These are phyloP conservation scores for Lampris incognitus DNA, from an alignment of 2,113 vertebrate genomes.

Conservation along the genomic window DNA sequence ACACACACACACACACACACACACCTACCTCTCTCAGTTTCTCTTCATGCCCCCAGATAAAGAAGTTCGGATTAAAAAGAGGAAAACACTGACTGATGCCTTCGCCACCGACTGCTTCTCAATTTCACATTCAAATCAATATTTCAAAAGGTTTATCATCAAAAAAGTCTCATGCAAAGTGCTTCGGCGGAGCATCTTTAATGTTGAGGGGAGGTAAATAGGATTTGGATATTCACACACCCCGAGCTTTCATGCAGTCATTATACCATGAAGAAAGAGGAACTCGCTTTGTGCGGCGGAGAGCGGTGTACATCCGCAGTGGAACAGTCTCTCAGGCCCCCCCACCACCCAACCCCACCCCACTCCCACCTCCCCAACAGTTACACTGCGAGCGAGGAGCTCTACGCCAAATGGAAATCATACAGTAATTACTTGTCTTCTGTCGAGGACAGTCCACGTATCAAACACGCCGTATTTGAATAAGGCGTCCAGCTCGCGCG, in stretches of 20 bases:
- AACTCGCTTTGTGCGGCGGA: slow-evolving; percentile 28
- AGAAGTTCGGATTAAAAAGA: slow-evolving; percentile 61
- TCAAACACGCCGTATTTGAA: slow-evolving; percentile 69
- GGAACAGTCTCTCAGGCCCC: slow-evolving; percentile 22
- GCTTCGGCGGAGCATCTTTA: slow-evolving; percentile 51
- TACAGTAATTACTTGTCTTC: slow-evolving; percentile 71
- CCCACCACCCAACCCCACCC: too few species aligned
- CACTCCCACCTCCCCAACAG: neutral
- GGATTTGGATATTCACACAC: slow-evolving; percentile 66
- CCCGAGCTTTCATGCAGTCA: slow-evolving; percentile 48
- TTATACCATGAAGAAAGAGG: slow-evolving; percentile 53
- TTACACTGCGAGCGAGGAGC: slow-evolving; percentile 53
- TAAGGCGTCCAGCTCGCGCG: slow-evolving; percentile 66
- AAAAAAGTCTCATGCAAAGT: slow-evolving; percentile 63
- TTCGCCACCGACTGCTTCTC: slow-evolving; percentile 45
- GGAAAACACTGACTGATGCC: slow-evolving; percentile 62
- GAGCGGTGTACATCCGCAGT: slow-evolving; percentile 38
- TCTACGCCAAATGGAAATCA: slow-evolving; percentile 58
- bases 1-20: slow-evolving; percentile 13
- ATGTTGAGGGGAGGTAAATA: slow-evolving; percentile 65
- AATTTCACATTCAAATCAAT: slow-evolving; percentile 76
- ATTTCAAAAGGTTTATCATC: slow-evolving; percentile 75
- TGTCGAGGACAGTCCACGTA: slow-evolving; percentile 63
- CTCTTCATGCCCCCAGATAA: slow-evolving; percentile 36
- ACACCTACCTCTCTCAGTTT: neutral